Conservation (phyloP, 2,888 invertebrate species). For the Trilocha varians region DNA sequence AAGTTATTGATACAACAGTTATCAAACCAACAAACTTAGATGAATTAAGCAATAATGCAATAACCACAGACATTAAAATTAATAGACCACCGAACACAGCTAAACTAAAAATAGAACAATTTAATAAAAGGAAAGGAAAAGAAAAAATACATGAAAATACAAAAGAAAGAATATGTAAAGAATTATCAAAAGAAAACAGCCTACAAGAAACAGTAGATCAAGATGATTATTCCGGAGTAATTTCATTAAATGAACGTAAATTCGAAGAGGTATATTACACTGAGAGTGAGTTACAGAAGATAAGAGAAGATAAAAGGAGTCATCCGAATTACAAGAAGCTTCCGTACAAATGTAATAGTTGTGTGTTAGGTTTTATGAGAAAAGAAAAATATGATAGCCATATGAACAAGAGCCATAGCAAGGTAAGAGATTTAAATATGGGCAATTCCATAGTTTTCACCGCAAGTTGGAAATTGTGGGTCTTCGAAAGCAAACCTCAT, state of each 20-base stretch:
- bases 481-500: too few relatives aligned
- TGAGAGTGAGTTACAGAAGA: constrained; percentile 35
- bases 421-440: constrained; percentile 20
- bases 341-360: constrained; percentile 43
- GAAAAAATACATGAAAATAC: constrained; percentile 1
- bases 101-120: not conserved
- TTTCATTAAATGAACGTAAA: constrained; percentile 22
- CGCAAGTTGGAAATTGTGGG: too few relatives aligned
- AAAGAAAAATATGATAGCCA: constrained; percentile 31
- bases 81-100: too few relatives aligned
- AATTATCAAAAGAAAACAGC: constrained; percentile 1
- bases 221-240: constrained; percentile 2
- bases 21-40: too few relatives aligned
- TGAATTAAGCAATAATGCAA: too few relatives aligned
- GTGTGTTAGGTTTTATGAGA: constrained; percentile 41
- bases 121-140: constrained; percentile 2
- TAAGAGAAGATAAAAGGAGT: constrained; percentile 36
- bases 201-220: constrained; percentile 5
- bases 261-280: constrained; percentile 26
- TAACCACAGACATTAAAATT: too few relatives aligned
- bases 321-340: constrained; percentile 48
- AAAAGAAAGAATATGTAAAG: constrained; percentile 3
- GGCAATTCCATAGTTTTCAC: too few relatives aligned
- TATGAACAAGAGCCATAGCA: constrained; percentile 31
- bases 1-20: too few relatives aligned